Base-by-base conservation (phyloP, 2,113 vertebrate genomes). In the Stegastes partitus region DNA sequence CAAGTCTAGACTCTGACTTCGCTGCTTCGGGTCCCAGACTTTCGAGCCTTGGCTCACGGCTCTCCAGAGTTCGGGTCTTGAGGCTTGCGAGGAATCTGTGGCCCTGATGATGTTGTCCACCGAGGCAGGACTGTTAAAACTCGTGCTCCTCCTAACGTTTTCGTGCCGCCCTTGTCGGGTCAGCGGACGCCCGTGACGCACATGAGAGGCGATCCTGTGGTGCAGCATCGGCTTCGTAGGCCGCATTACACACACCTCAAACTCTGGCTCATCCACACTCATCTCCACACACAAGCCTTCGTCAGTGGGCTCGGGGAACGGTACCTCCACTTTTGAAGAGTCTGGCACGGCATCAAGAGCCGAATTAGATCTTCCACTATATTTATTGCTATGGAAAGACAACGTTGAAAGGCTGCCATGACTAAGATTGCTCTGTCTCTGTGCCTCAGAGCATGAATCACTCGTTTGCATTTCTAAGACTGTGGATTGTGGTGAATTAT, bases 261-360 rank as follows among this genome's bases (percentile, higher is more conserved):
- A 66, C 73, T 91, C 89, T 9, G 94, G 94, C 64, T 91, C 94
- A 67, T 95, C 95, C 51, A 95, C 95, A 68, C 91, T 95, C 94
- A 95, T 95, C 87, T 95, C 94, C 2, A 92, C 79, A 57, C 78
- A 89, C 55, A 45, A 15, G 18, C 77, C 84, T 70, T 72, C 76
- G 66, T 74, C 59, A 51, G 47, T 18, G 56, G 66, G 44, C 62
- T 54, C 8, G 9, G 42, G 50, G 64, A 68, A 53, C 3, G 2
- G 23, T 37, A 49, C 70, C 58, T 84, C 68, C 39, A 21, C 42
- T 62, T 53, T 50, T 77, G 73, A 83, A 23, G 62, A 67, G 51
- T 39, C 65, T 74, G 76, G 55, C 62, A 51, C 28, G 0, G 53
- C n/a, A 62, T 37, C 22, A 22, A 73, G 63, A 66, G 64, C 14